Evolutionary conservation across 2,888 invertebrate species (phyloP), one percentile per base, ranked within the genome.

Genomic region (Leptopilina syphax): DNA sequence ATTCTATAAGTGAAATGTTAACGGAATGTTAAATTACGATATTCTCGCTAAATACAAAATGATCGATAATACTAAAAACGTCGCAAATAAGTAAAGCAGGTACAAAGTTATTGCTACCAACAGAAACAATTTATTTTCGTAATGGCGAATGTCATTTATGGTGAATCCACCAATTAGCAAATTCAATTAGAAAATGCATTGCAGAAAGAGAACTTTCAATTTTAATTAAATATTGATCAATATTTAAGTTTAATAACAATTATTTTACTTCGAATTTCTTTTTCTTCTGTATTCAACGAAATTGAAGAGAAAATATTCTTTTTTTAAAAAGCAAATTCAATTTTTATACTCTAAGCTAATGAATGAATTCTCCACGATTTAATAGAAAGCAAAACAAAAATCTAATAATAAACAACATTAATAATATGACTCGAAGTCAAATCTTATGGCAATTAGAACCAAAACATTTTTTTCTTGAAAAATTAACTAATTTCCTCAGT

Each of bases 61-160:
- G n/a, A 24, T 63, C 18, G 41, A 41, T 13, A 13, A 54, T 47
- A 70, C 12, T 70, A 70, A n/a, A 34, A 57, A 73, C 9, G n/a
- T 57, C 54, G 27, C 13, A 54, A 70, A 70, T 12, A 70, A 70
- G 67, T 41, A 12, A 47, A 67, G 67, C 73, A 73, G 73, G 73
- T 73, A 73, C 73, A 73, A 57, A 73, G 73, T 73, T 73, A 73
- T 73, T 73, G 54, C 54, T 73, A 57, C 27, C 50, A 54, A 54
- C 54, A 57, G 34, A 73, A 73, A 73, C 57, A n/a, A 57, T 57
- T 27, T 54, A 73, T 27, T 73, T 34, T 73, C n/a, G 9, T 73
- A 54, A 73, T 73, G 73, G 73, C 73, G 57, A 54, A 13, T 73
- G n/a, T 67, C 67, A n/a, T 24, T 73, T 73, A 57, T n/a, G 27